phyloP scores from a whole-genome alignment of 2,113 vertebrate genomes.

The Zootoca vivipara region DNA sequence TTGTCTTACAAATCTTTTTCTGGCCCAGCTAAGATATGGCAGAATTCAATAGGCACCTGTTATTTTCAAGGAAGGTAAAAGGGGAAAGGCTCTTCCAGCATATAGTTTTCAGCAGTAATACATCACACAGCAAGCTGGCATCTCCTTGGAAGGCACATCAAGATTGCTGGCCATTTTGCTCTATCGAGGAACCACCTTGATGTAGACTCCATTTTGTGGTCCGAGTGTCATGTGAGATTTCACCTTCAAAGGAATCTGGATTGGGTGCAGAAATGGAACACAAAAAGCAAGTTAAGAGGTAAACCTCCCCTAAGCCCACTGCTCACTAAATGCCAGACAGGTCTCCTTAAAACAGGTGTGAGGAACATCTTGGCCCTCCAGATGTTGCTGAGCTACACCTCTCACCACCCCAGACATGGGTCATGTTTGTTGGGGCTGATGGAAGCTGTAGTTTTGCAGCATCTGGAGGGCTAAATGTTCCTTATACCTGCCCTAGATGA shows the following conservation, averaged over 20 bases:
- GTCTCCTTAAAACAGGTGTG: background rate
- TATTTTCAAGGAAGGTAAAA: background rate
- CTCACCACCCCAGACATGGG: no score
- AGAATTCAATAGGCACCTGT: background rate
- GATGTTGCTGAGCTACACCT: no score
- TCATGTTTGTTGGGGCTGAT: no score
- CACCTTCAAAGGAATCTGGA: conserved; percentile 89
- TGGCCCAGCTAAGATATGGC: background rate
- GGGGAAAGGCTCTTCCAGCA: conserved; percentile 2
- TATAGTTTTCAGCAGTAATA: conserved; percentile 2
- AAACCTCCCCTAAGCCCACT: background rate
- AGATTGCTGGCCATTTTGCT: background rate
- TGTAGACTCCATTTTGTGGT: conserved; percentile 87
- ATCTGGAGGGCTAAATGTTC: no score
- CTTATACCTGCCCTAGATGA: no score
- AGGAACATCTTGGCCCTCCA: no score
- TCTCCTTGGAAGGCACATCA: background rate
- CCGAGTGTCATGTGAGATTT: conserved; percentile 85
- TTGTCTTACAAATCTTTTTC: background rate
- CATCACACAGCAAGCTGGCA: background rate
- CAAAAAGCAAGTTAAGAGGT: background rate
- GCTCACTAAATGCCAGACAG: background rate
- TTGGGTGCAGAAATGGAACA: conserved; percentile 29
- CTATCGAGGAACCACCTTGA: conserved; percentile 79
- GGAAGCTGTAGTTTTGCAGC: no score